Evolutionary conservation across 2,797 vertebrate genomes (phyloP).

Genomic region (Sebastolobus alascanus): DNA sequence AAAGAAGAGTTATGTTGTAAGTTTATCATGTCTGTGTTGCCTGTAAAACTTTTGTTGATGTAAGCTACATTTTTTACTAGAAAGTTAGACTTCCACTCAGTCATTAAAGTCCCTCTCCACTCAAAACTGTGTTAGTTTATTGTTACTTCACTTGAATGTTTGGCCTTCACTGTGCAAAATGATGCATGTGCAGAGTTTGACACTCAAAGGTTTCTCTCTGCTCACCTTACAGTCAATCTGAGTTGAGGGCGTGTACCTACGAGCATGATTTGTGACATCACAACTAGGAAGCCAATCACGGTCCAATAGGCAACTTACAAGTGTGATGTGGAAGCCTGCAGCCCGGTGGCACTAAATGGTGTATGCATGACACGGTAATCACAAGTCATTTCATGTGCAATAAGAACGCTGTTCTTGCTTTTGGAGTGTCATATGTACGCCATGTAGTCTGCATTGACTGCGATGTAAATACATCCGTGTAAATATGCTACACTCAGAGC

Average conservation of each 20-base stretch:
- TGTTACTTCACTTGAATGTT: neutral
- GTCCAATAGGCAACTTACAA: neutral
- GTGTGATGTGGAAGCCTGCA: neutral
- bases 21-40: constrained; percentile 48
- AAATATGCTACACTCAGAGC: too few relatives aligned
- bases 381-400: too few relatives aligned
- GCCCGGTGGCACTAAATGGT: too few relatives aligned
- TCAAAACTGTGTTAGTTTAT: constrained; percentile 1
- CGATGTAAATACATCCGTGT: too few relatives aligned
- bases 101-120: neutral
- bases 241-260: neutral
- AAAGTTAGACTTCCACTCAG: neutral
- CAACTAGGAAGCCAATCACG: neutral
- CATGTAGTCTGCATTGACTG: too few relatives aligned
- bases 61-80: constrained; percentile 19
- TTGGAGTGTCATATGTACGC: too few relatives aligned
- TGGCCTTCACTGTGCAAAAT: neutral
- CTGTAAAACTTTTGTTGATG: constrained; percentile 30
- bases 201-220: neutral
- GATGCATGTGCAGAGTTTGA: neutral
- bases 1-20: constrained; percentile 45
- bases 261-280: neutral
- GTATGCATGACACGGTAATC: too few relatives aligned
- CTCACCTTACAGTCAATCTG: neutral
- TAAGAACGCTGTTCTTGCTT: too few relatives aligned